Percentiles rank a stretch among this genome's conserved stretches.
phyloP scores from a whole-genome alignment of 2,113 vertebrate species.

The Cyprinus carpio region DNA sequence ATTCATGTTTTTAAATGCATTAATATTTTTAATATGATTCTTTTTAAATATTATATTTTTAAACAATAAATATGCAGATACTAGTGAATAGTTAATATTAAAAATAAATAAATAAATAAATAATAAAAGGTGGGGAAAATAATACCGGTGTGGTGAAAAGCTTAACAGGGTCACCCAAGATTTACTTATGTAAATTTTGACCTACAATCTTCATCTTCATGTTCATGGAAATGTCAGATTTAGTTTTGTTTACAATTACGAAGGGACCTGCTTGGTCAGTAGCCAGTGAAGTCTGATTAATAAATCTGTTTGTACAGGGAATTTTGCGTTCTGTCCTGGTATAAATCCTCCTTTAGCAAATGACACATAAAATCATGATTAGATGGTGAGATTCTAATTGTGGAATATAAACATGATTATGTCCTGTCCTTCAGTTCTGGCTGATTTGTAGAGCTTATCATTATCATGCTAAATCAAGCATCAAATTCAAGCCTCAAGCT shows the following conservation, averaged over 20 bases:
- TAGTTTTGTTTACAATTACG: neutral
- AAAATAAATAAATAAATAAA: neutral
- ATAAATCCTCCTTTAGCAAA: neutral
- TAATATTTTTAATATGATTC: neutral
- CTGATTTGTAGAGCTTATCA: neutral
- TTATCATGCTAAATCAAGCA: conserved; percentile 12
- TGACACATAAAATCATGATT: neutral
- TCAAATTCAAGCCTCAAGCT: neutral
- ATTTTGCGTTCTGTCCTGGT: neutral
- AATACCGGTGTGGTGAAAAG: neutral
- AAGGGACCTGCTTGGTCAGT: neutral
- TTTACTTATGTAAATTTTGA: neutral
- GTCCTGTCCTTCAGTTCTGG: neutral
- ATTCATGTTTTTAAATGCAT: neutral
- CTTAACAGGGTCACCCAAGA: neutral
- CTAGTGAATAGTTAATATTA: neutral
- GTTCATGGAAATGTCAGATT: neutral
- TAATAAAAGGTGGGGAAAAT: too few species aligned
- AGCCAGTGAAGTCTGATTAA: conserved; percentile 11
- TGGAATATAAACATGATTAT: conserved; percentile 3
- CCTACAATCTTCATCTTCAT: neutral
- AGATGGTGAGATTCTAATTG: neutral
- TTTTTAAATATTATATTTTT: neutral
- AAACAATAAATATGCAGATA: neutral
- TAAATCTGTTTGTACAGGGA: neutral